A percentile compares a stretch with the other conserved stretches of the same genome.
These are phyloP conservation scores for Amblyjoppa proteus DNA, from an alignment of 2,888 invertebrate genomes.

Conservation along the genomic window DNA sequence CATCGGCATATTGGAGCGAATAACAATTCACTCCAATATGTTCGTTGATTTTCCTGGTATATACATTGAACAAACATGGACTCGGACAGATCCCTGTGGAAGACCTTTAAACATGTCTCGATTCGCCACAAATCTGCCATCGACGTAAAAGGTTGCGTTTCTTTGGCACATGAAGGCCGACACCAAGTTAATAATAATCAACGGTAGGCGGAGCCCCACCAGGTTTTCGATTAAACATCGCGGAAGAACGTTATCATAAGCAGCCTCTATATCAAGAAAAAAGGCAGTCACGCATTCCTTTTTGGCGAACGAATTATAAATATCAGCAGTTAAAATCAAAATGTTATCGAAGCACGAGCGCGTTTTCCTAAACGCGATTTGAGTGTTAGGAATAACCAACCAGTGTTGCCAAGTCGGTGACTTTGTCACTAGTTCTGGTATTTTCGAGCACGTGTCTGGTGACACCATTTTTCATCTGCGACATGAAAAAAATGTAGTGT, in stretches of 20 bases:
- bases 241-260: slow-evolving; percentile 39
- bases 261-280: slow-evolving; percentile 54
- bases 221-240: not conserved
- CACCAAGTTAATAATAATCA: no score
- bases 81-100: no score
- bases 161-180: no score
- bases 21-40: no score
- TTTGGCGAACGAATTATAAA: slow-evolving; percentile 20
- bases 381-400: slow-evolving; percentile 5
- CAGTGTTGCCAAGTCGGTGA: not conserved
- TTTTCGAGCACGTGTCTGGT: not conserved
- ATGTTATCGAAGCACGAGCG: slow-evolving; percentile 44
- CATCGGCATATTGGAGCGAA: no score
- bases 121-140: no score
- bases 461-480: not conserved
- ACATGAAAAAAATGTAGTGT: not conserved
- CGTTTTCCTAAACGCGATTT: slow-evolving; percentile 45
- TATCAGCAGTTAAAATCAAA: slow-evolving; percentile 4
- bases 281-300: not conserved
- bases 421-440: slow-evolving; percentile 5
- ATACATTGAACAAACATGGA: no score
- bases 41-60: no score
- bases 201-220: no score
- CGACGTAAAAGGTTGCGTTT: no score
- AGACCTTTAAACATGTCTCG: no score